Evolutionary conservation across 1,140 invertebrate genomes (phyloP).

Genomic region (Ridgeia piscesae): DNA sequence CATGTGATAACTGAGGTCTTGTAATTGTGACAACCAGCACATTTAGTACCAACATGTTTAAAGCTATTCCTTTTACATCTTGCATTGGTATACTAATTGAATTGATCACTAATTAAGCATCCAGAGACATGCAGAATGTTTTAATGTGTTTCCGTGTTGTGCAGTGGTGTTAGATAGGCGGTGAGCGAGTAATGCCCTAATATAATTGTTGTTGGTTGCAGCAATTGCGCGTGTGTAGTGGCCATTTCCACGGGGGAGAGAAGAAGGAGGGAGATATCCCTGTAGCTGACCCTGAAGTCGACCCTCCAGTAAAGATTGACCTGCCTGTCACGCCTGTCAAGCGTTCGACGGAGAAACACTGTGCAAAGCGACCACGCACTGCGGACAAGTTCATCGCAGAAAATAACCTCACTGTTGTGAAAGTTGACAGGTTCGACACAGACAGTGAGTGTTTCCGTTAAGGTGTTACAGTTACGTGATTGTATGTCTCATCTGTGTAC

Average conservation of each 20-base stretch:
- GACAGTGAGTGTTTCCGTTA: neutral
- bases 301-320: slow-evolving; percentile 47
- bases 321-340: slow-evolving; percentile 51
- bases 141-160: neutral
- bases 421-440: neutral
- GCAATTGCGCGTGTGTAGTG: slow-evolving; percentile 55
- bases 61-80: no score
- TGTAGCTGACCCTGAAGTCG: slow-evolving; percentile 54
- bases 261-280: slow-evolving; percentile 56
- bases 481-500: neutral
- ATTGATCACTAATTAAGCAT: neutral
- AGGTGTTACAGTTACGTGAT: neutral
- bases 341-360: slow-evolving; percentile 14
- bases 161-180: neutral
- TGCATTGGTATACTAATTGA: no score
- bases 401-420: neutral
- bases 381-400: neutral
- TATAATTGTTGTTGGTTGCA: slow-evolving; percentile 19
- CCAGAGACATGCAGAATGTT: neutral
- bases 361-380: slow-evolving; percentile 11
- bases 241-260: slow-evolving; percentile 55
- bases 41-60: neutral
- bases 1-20: neutral
- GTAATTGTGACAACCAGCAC: neutral
- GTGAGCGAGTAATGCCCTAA: neutral